A percentile compares a stretch with the other conserved stretches of the same genome.
These are phyloP conservation scores for Ptyas mucosa DNA, from an alignment of 2,113 vertebrate genomes.

Conservation along the genomic window DNA sequence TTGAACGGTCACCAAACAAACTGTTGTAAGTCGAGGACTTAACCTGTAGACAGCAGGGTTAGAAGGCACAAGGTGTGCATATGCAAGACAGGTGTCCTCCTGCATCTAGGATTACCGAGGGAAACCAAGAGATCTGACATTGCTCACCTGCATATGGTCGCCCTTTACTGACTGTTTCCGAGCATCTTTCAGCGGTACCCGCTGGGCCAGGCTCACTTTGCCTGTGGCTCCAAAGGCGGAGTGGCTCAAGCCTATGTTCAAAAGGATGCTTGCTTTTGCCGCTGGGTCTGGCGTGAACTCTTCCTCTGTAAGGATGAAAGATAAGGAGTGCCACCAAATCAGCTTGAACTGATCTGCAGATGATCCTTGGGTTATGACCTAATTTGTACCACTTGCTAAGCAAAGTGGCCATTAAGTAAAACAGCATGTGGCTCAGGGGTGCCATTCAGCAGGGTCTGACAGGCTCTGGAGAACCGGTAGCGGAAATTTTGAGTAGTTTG, in stretches of 20 bases:
- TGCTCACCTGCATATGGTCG: slow-evolving; percentile 18
- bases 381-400: not conserved
- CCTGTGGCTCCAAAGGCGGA: not conserved
- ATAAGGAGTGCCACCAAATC: not conserved
- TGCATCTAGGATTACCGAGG: not conserved
- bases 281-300: slow-evolving; percentile 37
- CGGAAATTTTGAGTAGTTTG: too few relatives aligned
- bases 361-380: not conserved
- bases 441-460: too few relatives aligned
- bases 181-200: slow-evolving; percentile 50
- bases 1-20: not conserved
- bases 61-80: not conserved
- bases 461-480: too few relatives aligned
- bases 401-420: not conserved
- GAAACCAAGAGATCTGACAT: not conserved
- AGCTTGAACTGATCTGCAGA: not conserved
- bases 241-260: slow-evolving; percentile 19
- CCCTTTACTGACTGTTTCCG: not conserved
- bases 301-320: slow-evolving; percentile 15
- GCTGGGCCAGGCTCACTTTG: slow-evolving; percentile 51
- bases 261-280: slow-evolving; percentile 45
- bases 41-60: not conserved
- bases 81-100: not conserved
- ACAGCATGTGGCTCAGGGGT: not conserved
- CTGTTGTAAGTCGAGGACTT: not conserved